Conservation (phyloP, 2,797 vertebrate genomes). For the Monodelphis domestica region DNA sequence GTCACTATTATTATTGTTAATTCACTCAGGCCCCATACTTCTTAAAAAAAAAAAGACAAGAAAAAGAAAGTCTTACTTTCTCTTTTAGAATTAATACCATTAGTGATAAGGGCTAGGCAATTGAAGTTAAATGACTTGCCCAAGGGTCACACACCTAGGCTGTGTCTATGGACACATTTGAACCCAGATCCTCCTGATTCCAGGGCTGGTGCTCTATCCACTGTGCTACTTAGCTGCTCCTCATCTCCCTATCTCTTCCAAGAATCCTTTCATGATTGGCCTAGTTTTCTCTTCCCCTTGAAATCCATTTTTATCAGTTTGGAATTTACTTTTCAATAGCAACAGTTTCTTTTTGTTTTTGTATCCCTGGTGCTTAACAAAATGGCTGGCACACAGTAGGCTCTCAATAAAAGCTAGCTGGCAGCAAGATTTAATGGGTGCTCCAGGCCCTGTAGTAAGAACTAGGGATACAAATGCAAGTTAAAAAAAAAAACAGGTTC, state of each 20-base stretch:
- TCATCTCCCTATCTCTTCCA: not conserved
- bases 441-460: not conserved
- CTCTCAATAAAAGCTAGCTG: not conserved
- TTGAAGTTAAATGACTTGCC: not conserved
- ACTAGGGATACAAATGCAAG: not conserved
- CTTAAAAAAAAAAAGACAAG: too few species aligned
- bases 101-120: too few species aligned
- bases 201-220: not conserved
- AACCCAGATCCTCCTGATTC: not conserved
- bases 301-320: not conserved
- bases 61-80: too few species aligned
- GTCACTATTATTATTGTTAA: not conserved
- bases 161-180: too few species aligned
- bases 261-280: not conserved
- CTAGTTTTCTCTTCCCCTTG: not conserved
- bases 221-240: not conserved
- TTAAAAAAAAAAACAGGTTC: not conserved
- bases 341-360: not conserved
- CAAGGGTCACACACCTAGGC: not conserved
- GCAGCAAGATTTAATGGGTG: not conserved
- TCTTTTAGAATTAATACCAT: too few species aligned
- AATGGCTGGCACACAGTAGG: not conserved
- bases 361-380: not conserved
- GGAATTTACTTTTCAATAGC: not conserved
- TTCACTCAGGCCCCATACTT: not conserved